These are phyloP conservation scores for Deilephila elpenor DNA, from an alignment of 2,888 invertebrate genomes.

Conservation along the genomic window DNA sequence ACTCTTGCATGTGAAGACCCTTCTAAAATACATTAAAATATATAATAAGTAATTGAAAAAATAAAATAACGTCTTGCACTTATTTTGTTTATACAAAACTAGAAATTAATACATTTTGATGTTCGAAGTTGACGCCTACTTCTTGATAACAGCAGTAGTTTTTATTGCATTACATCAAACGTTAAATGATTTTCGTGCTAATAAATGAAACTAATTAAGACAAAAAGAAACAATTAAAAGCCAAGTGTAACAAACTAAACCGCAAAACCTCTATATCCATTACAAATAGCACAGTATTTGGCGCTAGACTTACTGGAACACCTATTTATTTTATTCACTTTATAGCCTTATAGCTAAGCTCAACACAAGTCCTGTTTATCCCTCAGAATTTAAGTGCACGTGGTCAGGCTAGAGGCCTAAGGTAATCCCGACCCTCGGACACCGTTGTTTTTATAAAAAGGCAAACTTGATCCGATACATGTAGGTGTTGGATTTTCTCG, in stretches of 20 bases:
- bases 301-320: neutral
- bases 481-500: constrained; percentile 72
- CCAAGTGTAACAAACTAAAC: neutral
- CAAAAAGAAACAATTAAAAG: too few relatives aligned
- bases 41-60: too few relatives aligned
- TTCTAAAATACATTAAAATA: too few relatives aligned
- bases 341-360: constrained; percentile 45
- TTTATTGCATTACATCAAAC: too few relatives aligned
- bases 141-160: too few relatives aligned
- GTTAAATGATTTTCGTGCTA: too few relatives aligned
- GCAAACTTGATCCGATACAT: constrained; percentile 68
- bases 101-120: too few relatives aligned
- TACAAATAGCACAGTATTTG: neutral
- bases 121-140: too few relatives aligned
- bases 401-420: constrained; percentile 49
- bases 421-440: constrained; percentile 60
- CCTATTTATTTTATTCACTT: constrained; percentile 14
- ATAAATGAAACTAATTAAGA: too few relatives aligned
- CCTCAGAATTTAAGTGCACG: constrained; percentile 55
- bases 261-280: neutral
- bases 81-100: too few relatives aligned
- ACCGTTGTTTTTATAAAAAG: constrained; percentile 67
- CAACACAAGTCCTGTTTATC: constrained; percentile 60
- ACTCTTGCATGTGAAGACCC: too few relatives aligned
- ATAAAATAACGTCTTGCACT: too few relatives aligned